Base-by-base conservation (phyloP, 2,797 vertebrate species). In the Enteromius trimaculatus region DNA sequence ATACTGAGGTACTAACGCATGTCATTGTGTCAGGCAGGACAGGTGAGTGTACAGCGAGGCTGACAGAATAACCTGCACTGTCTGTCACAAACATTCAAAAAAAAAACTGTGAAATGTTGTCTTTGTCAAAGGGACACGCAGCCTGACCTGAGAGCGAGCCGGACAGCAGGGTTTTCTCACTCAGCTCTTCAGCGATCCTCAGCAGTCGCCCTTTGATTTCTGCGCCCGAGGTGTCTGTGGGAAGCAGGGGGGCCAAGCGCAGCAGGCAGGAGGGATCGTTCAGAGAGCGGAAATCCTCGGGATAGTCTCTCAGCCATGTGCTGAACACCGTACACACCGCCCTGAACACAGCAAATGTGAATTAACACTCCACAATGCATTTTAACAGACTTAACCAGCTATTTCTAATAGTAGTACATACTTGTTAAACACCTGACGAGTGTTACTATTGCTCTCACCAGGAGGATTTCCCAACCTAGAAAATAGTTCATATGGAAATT, bases 281-380 rank as follows among this genome's bases (percentile, higher is more conserved):
- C 88, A 95, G 80, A 14, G 88, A 86, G 77, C 29, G 86, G 70
- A 98, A 97, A 90, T 98, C 97, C 75, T 97, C 95, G 0, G 96
- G 96, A 89, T 96, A 96, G 89, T 96, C 95, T 0, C 94, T 92
- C 89, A 97, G 90, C 97, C 97, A 97, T 3, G 92, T 94, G 86
- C 92, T 95, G 85, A 97, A 95, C 68, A 97, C 94, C 0, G 93
- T 95, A 13, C 94, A 94, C 90, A 96, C 94, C 1, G 95, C 94
- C 86, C 97, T 97, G 91, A 79, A 84, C 58, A 80, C 49, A 51
- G 58, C 69, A 82, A 81, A 74, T 71, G 76, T 49, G 47, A 53
- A 17, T 26, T 19, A 14, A 6, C 19, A 44, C n/a, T 21, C 3
- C 11, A 29, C 37, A 68, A 64, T 65, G 19, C n/a, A n/a, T 10